Evolutionary conservation across 2,113 vertebrate species (phyloP).

Genomic region (Rhinogobius similis): DNA sequence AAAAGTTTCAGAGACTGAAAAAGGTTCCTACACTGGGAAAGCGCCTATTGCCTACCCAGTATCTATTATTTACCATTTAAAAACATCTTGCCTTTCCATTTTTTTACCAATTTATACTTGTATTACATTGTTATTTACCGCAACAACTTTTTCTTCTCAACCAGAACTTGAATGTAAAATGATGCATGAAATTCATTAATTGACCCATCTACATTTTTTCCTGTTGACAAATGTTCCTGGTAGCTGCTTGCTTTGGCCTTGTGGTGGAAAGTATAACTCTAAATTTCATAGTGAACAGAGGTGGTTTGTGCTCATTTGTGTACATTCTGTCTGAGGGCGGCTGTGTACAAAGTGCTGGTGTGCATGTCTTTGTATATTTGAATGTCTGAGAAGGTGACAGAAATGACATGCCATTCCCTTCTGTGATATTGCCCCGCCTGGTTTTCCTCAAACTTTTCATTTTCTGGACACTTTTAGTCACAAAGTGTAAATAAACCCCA

Average conservation of each 20-base stretch:
- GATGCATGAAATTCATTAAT: conserved; percentile 2
- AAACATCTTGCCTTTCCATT: background rate
- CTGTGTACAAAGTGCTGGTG: conserved; percentile 42
- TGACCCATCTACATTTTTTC: background rate
- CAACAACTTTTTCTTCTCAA: background rate
- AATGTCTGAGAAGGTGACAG: conserved; percentile 53
- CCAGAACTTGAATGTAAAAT: background rate
- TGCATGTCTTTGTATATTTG: conserved; percentile 63
- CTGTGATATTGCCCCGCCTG: conserved; percentile 30
- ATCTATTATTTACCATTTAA: too few species aligned
- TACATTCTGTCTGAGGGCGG: conserved; percentile 55
- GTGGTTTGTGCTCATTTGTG: conserved; percentile 54
- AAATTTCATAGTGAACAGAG: conserved; percentile 48
- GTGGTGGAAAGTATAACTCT: conserved; percentile 21
- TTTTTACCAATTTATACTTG: background rate
- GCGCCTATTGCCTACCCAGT: too few species aligned
- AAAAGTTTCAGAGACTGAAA: too few species aligned
- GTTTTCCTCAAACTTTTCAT: conserved; percentile 23
- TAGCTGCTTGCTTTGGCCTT: conserved; percentile 11
- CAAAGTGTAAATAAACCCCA: conserved; percentile 22
- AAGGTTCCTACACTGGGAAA: too few species aligned
- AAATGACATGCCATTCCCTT: conserved; percentile 17
- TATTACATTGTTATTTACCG: background rate
- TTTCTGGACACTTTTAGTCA: background rate
- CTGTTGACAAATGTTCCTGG: conserved; percentile 4